Base-by-base conservation (phyloP, 2,797 vertebrate species). In the Anguilla obscura region DNA sequence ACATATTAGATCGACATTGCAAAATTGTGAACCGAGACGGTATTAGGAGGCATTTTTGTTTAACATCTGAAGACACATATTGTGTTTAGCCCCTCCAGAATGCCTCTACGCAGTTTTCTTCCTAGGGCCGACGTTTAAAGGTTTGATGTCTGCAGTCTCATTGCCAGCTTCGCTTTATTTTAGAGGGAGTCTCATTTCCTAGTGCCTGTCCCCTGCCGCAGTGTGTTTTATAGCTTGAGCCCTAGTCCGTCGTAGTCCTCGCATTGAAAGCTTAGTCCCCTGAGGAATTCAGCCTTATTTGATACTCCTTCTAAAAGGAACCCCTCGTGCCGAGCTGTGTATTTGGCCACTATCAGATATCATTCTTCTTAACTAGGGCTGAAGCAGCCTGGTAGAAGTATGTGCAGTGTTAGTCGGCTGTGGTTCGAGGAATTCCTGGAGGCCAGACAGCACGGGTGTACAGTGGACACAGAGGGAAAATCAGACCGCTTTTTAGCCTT, bases 381-480 rank as follows among this genome's bases (percentile, higher is more conserved):
- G 87, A 87, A 88, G 89, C 88, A 89, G 85, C 90, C 84, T 89
- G 90, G 87, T 89, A 88, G 45, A 86, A 86, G 87, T 88, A 88
- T 86, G 82, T 89, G 87, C 90, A 88, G 89, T 90, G 90, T 90
- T 88, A 87, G 48, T 89, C 90, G 88, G 89, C 83, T 58, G 87
- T 60, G 56, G 48, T 87, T 82, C 1, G 86, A 89, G 91, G 93
- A 89, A 92, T 93, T 88, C 90, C 90, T 93, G 91, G 91, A 91
- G 87, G 88, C 90, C 86, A 90, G 91, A 91, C 90, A 90, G 90
- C 88, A 87, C 91, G 56, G 45, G 50, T 76, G 16, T 27, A 90
- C 85, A 89, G 88, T 88, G 88, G 79, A 88, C n/a, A 88, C 85
- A 63, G 79, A 88, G 84, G 84, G 30, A 88, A 88, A 87, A 87